Evolutionary conservation across 2,113 vertebrate species (phyloP).

Genomic region (Pseudorasbora parva): DNA sequence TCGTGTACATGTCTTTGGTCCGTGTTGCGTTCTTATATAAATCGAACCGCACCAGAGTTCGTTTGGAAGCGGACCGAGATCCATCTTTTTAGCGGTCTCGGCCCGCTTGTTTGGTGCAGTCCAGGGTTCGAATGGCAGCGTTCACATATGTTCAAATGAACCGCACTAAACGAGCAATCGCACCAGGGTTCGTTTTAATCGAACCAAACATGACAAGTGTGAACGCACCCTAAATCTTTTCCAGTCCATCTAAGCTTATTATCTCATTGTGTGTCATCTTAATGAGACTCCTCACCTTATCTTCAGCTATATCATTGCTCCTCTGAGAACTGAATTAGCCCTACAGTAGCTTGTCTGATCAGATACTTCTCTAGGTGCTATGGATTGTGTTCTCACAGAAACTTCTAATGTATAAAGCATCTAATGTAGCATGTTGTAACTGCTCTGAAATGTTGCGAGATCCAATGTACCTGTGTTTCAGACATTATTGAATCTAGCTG

Average conservation of each 20-base stretch:
- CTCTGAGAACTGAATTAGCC: conserved; percentile 23
- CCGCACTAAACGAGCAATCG: no score
- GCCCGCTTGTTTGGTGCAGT: no score
- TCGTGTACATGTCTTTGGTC: no score
- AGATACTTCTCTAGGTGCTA: background rate
- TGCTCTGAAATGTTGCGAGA: conserved; percentile 18
- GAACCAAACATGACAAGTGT: no score
- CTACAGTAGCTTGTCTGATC: background rate
- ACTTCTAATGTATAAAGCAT: background rate
- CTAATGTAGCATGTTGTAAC: conserved; percentile 7
- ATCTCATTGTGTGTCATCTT: conserved; percentile 12
- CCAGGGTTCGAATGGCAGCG: no score
- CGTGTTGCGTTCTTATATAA: no score
- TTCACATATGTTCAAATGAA: no score
- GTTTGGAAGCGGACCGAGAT: no score
- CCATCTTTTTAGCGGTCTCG: no score
- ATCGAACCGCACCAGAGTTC: no score
- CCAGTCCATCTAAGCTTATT: background rate
- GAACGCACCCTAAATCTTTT: no score
- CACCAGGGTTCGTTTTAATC: no score
- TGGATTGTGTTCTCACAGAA: background rate
- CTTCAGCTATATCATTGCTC: conserved; percentile 16
- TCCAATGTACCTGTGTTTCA: background rate
- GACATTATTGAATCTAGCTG: background rate
- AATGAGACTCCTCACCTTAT: conserved; percentile 26